Evolutionary conservation across 2,113 vertebrate species (phyloP).

Genomic region (Pheucticus melanocephalus): DNA sequence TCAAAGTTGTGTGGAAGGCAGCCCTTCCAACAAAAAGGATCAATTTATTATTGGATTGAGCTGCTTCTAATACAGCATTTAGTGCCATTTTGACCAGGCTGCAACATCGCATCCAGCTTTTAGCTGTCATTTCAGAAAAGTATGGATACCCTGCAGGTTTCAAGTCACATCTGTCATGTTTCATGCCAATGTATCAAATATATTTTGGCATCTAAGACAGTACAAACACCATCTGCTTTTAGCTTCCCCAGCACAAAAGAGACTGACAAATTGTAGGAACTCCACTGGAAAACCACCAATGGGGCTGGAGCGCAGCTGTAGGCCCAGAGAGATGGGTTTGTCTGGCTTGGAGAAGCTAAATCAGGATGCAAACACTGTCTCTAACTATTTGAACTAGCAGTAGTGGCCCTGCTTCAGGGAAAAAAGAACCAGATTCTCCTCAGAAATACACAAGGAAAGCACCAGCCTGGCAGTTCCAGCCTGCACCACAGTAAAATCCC

Average conservation of each 20-base stretch:
- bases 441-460: not conserved
- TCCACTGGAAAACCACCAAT: not conserved
- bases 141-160: not conserved
- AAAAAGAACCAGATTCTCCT: not conserved
- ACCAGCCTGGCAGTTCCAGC: accelerated
- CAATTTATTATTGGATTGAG: not conserved
- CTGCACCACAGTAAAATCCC: accelerated
- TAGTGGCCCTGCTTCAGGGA: not conserved
- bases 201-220: not conserved
- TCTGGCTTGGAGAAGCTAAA: not conserved
- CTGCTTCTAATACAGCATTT: not conserved
- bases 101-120: not conserved
- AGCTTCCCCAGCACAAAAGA: not conserved
- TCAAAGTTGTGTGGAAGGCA: not conserved
- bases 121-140: not conserved
- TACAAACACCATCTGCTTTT: not conserved
- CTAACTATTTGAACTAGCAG: not conserved
- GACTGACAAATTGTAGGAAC: not conserved
- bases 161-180: not conserved
- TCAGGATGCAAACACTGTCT: not conserved
- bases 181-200: accelerated
- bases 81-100: not conserved
- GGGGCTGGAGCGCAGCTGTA: not conserved
- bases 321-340: not conserved
- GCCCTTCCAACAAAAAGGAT: not conserved